Conservation (phyloP, 1,140 invertebrate genomes). For the Mizuhopecten yessoensis region DNA sequence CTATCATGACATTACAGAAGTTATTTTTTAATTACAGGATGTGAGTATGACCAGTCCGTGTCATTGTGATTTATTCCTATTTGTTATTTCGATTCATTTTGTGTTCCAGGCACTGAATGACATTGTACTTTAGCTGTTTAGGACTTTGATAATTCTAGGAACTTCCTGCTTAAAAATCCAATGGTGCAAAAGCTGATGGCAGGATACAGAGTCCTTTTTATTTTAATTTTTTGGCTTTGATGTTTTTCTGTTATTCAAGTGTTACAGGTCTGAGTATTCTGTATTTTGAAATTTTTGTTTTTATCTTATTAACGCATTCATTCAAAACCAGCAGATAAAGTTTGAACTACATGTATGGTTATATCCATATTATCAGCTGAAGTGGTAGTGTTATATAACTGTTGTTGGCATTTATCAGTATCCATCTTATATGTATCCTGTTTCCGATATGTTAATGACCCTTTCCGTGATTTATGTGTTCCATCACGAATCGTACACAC, state of each 20-base stretch:
- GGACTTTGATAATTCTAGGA: background rate
- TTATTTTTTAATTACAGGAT: too few species aligned
- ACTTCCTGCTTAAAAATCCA: constrained; percentile 26
- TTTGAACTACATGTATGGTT: background rate
- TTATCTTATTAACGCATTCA: background rate
- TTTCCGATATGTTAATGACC: background rate
- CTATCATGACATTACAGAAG: too few species aligned
- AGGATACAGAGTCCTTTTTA: background rate
- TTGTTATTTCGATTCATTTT: too few species aligned
- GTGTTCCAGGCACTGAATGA: background rate
- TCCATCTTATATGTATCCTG: background rate
- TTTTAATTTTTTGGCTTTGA: background rate
- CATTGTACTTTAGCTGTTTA: background rate
- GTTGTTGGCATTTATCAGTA: background rate
- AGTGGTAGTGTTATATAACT: background rate
- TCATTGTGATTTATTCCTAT: too few species aligned
- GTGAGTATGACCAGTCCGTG: too few species aligned
- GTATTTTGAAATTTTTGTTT: background rate
- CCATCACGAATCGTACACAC: background rate
- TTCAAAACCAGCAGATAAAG: background rate
- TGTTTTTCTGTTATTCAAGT: background rate
- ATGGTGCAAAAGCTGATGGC: background rate
- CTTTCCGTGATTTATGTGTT: background rate
- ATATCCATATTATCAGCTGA: background rate
- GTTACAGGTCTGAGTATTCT: background rate